These are phyloP conservation scores for Pterocles gutturalis DNA, from an alignment of 2,113 vertebrate species.

Conservation along the genomic window DNA sequence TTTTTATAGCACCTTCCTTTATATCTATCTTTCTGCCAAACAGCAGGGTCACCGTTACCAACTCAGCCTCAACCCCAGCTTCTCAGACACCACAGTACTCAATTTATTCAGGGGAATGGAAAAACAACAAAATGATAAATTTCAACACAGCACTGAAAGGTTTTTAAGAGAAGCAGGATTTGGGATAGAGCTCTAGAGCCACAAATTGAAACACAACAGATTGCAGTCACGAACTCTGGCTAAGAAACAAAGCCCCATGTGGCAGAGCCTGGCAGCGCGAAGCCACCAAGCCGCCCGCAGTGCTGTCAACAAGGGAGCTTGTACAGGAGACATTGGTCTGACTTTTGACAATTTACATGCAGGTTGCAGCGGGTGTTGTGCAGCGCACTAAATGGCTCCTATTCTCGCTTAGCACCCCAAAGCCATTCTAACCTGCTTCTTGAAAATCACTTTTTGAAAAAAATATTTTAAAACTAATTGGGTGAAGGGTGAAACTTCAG, in stretches of 20 bases:
- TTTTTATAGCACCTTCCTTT: conserved; percentile 18
- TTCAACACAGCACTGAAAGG: background rate
- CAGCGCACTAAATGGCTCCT: background rate
- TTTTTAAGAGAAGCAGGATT: background rate
- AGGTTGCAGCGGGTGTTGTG: background rate
- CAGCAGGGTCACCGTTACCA: background rate
- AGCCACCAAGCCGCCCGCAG: background rate
- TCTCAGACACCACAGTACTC: background rate
- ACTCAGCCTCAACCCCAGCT: background rate
- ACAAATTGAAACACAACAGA: conserved; percentile 34
- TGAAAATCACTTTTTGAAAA: background rate
- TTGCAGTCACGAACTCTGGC: conserved; percentile 50
- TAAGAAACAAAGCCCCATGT: conserved; percentile 53
- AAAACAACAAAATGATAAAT: background rate
- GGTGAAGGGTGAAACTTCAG: background rate
- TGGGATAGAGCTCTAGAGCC: background rate
- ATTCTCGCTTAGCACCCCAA: background rate
- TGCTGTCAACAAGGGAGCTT: background rate
- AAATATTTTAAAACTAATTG: background rate
- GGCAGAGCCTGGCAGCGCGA: conserved; percentile 24
- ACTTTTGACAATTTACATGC: background rate
- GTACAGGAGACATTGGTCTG: background rate
- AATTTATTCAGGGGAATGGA: background rate
- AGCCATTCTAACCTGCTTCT: background rate
- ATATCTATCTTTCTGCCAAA: background rate